Evolutionary conservation across 2,113 vertebrate species (phyloP), one percentile per base, ranked within the genome.

Genomic region (Hystrix cristata): DNA sequence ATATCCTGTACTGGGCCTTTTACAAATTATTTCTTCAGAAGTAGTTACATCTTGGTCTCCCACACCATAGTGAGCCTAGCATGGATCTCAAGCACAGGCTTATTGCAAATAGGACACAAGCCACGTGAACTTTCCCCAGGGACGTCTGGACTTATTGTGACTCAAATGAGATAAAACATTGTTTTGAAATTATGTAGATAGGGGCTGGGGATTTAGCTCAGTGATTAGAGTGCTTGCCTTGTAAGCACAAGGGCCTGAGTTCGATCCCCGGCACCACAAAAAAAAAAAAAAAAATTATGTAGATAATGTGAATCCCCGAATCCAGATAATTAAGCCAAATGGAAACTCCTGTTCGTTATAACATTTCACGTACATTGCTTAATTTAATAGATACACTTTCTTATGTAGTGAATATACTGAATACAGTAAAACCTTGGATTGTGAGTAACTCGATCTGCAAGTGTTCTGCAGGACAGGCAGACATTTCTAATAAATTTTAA

Each of bases 61-160:
- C 55, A 1, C 10, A 21, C 38, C 34, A 12, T 3, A 13, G 5
- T 10, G 11, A 13, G 11, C 53, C 18, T n/a, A 12, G 1, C 19
- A 38, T 29, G 34, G 76, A 19, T 34, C 16, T n/a, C 15, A 16
- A 80, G 51, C 4, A 53, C 51, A 18, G 18, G 76, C 16, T 80
- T 34, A 18, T 19, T 10, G 76, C 55, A 80, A 80, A 80, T 55
- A 80, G 31, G 76, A 21, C 76, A 31, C 76, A n/a, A 21, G 25
- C 34, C 34, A 38, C 5, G 38, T 57, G 34, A 55, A 53, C 11
- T 55, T n/a, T 21, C 79, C 23, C 34, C 38, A 12, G 10, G 8
- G 53, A 57, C 38, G 31, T 19, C 29, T 21, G 51, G 16, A 15
- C 19, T 79, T 55, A 31, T 79, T 53, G n/a, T 55, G 29, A 55